A percentile compares a stretch with the other conserved stretches of the same genome.
Conservation (phyloP, 23 tunicate species). For the Corella eumyota region DNA sequence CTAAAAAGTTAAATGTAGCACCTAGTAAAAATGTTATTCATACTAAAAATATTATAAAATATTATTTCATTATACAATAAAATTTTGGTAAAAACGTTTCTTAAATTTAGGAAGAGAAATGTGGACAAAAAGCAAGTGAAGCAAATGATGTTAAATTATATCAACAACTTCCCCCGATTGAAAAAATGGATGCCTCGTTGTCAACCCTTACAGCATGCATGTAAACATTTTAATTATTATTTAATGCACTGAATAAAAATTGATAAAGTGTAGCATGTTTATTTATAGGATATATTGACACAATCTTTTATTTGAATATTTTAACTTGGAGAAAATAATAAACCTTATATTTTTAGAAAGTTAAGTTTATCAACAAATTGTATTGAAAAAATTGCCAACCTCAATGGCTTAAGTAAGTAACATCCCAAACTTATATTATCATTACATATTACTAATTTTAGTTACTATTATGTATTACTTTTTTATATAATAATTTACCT, state of each 20-base stretch:
- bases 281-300: background rate
- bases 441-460: too few species aligned
- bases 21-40: too few species aligned
- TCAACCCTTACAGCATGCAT: conserved; percentile 66
- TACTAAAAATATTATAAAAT: too few species aligned
- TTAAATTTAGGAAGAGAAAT: conserved; percentile 57
- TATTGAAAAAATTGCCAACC: conserved; percentile 93
- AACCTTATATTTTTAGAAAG: conserved; percentile 36
- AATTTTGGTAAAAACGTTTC: too few species aligned
- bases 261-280: background rate
- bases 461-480: too few species aligned
- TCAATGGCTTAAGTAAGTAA: conserved; percentile 83
- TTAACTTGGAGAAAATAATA: background rate
- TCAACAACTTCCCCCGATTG: conserved; percentile 78
- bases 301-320: background rate
- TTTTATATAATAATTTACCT: too few species aligned
- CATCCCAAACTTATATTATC: too few species aligned
- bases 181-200: conserved; percentile 97
- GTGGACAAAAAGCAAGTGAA: conserved; percentile 57
- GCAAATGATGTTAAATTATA: conserved; percentile 52
- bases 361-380: conserved; percentile 71
- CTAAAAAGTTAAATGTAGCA: too few species aligned
- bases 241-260: background rate
- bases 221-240: conserved; percentile 8
- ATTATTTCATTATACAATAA: too few species aligned